Evolutionary conservation across 2,797 vertebrate genomes (phyloP), one percentile per base, ranked within the genome.

Genomic region (Brachymystax lenok): DNA sequence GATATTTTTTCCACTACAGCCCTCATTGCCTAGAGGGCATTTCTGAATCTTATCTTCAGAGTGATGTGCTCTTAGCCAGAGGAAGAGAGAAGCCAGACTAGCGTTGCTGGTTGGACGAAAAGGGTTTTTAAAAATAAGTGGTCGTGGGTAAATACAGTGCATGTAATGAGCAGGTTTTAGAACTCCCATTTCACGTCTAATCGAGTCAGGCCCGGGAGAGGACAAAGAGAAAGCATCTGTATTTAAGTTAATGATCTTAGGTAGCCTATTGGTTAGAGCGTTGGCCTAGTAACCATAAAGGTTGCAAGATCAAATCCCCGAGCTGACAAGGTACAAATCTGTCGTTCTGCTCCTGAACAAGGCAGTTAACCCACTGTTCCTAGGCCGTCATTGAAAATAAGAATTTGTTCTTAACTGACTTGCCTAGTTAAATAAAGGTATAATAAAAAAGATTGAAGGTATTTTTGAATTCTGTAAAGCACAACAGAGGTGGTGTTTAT

Each of bases 11-110:
- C 16, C 52, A 66, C 56, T 76, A 84, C 67, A 33, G 17, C 85
- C 87, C 80, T 73, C 63, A 21, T 80, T 4, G 80, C 83, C 78
- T 54, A 67, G 59, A 83, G 87, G 80, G 83, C 87, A 74, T 88
- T 88, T 86, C 77, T 72, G 71, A 83, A 84, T 82, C 80, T 79
- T 85, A 56, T 73, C 77, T 79, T 84, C 69, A 61, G 79, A 78
- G 84, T 50, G 51, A 76, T 78, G 77, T 4, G 28, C 64, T 80
- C 30, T 50, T 5, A 46, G 79, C 35, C 35, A 35, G 33, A 35
- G 6, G 33, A 35, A 1, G 33, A 35, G 33, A 35, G 33, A 35
- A 35, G 33, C 40, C 40, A 46, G 10, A 46, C 40, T 46, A 46
- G 40, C 40, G 13, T 46, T 46, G 40, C 40, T 46, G 40, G 40